Conservation (phyloP, 2,888 invertebrate genomes). For the Folsomia candida region DNA sequence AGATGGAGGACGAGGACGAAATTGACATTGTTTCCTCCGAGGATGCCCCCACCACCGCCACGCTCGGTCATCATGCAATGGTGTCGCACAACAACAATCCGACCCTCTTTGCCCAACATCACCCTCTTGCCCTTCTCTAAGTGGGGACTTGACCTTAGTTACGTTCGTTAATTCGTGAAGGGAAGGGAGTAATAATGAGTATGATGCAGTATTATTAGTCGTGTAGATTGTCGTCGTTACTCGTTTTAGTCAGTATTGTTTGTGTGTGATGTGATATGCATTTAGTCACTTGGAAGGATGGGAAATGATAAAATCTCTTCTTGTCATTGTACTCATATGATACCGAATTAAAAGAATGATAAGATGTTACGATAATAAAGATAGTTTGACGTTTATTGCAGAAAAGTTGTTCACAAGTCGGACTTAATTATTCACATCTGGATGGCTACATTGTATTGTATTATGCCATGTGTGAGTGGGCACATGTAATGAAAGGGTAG, state of each 20-base stretch:
- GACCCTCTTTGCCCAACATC: neutral
- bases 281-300: neutral
- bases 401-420: too few species aligned
- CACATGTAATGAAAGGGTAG: too few species aligned
- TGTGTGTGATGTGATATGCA: neutral
- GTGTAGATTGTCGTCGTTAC: neutral
- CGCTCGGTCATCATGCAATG: neutral
- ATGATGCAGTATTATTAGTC: neutral
- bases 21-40: conserved; percentile 10
- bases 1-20: conserved; percentile 12
- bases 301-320: neutral
- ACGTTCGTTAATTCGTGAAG: neutral
- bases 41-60: neutral
- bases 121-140: neutral
- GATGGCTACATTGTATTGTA: too few species aligned
- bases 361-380: too few species aligned
- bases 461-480: too few species aligned
- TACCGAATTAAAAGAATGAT: too few species aligned
- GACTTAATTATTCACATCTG: too few species aligned
- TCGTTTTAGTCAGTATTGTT: too few species aligned
- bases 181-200: neutral
- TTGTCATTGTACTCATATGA: too few species aligned
- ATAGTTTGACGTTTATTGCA: too few species aligned
- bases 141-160: neutral
- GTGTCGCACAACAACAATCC: too few species aligned